Evolutionary conservation across 2,113 vertebrate species (phyloP).

Genomic region (Meles meles): DNA sequence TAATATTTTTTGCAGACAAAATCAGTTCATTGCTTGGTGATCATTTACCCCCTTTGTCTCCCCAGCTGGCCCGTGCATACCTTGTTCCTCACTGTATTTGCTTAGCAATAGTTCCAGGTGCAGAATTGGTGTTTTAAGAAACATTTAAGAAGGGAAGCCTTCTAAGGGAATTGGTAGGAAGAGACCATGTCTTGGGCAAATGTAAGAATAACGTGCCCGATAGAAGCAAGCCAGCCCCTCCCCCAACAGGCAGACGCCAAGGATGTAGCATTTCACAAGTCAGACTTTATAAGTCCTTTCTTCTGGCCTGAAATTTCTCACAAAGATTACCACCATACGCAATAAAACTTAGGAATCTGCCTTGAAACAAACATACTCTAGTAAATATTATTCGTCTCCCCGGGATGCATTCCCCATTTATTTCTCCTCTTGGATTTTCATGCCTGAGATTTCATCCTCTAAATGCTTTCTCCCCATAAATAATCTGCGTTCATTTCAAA

Average conservation of each 20-base stretch:
- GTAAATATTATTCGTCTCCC: background rate
- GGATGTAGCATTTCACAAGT: background rate
- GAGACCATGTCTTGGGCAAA: background rate
- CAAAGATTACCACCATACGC: background rate
- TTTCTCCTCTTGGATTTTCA: slow-evolving; percentile 23
- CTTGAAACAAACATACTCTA: background rate
- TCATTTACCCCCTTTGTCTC: background rate
- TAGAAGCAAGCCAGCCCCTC: background rate
- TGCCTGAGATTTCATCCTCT: background rate
- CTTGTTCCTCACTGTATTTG: background rate
- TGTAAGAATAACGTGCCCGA: accelerated
- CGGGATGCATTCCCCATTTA: background rate
- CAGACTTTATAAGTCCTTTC: background rate
- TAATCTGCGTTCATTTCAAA: slow-evolving; percentile 7
- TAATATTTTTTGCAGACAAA: background rate
- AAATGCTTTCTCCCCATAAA: slow-evolving; percentile 18
- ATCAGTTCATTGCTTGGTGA: background rate
- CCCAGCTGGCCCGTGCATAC: no score
- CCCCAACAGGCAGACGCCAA: background rate
- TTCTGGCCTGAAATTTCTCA: background rate
- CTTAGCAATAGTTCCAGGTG: background rate
- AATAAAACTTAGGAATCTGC: background rate
- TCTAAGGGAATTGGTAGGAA: background rate
- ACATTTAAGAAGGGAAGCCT: background rate
- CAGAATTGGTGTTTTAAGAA: background rate